These are phyloP conservation scores for Sebastes flavidus DNA, from an alignment of 2,797 vertebrate species.

Conservation along the genomic window DNA sequence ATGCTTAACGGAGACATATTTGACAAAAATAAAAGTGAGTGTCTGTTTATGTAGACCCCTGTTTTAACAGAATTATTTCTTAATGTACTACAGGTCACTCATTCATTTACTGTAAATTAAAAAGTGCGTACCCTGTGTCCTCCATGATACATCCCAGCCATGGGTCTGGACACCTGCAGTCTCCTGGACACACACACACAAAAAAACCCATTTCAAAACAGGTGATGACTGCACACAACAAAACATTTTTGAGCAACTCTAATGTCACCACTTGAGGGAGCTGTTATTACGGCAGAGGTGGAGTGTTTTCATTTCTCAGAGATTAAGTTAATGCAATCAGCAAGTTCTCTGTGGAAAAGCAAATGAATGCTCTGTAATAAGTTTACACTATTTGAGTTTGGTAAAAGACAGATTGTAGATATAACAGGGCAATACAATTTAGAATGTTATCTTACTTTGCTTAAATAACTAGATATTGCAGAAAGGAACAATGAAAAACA, in stretches of 20 bases:
- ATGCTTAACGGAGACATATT: no score
- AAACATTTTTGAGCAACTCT: neutral
- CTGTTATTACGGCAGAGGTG: neutral
- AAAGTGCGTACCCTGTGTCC: slow-evolving; percentile 88
- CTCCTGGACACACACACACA: slow-evolving; percentile 74
- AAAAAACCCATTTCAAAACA: neutral
- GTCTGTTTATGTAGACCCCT: neutral
- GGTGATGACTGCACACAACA: neutral
- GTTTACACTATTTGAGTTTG: neutral
- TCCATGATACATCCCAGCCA: slow-evolving; percentile 97
- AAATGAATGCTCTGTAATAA: neutral
- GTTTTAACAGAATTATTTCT: neutral
- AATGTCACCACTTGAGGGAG: slow-evolving; percentile 22
- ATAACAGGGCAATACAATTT: neutral
- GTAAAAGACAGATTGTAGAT: neutral
- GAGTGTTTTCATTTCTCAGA: neutral
- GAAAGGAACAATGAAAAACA: no score
- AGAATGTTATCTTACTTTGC: neutral
- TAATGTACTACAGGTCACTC: neutral
- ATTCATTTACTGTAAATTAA: neutral
- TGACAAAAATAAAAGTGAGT: neutral
- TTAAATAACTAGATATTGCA: neutral
- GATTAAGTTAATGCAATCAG: neutral
- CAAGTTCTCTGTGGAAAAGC: neutral
- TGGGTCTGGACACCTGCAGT: slow-evolving; percentile 90